Conservation (phyloP, 2,113 vertebrate species). For the Scatophagus argus region DNA sequence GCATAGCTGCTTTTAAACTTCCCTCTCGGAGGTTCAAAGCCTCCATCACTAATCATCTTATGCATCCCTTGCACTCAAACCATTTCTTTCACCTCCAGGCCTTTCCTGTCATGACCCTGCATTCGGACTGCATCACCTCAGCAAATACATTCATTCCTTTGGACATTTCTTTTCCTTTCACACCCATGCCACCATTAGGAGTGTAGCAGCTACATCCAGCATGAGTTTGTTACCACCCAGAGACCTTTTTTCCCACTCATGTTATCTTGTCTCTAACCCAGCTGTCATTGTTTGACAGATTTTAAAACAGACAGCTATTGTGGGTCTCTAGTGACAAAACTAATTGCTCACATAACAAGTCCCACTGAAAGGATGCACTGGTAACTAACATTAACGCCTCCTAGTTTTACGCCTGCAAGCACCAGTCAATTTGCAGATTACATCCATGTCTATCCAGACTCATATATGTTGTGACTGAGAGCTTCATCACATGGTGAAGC, state of each 20-base stretch:
- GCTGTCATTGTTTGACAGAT: neutral
- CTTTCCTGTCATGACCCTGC: neutral
- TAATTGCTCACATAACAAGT: neutral
- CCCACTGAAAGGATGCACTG: neutral
- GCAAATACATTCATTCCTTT: neutral
- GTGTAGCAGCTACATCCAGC: neutral
- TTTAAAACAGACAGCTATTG: neutral
- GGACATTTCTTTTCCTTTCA: neutral
- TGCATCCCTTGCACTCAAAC: neutral
- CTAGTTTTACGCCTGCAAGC: no score
- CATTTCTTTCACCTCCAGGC: neutral
- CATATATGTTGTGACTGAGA: no score
- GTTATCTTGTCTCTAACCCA: neutral
- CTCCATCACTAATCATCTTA: slow-evolving; percentile 1
- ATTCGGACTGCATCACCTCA: neutral
- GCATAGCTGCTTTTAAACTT: neutral
- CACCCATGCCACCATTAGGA: neutral
- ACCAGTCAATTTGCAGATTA: no score
- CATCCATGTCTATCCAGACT: no score
- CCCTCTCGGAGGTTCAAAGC: neutral
- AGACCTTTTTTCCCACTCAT: neutral
- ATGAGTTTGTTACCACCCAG: neutral
- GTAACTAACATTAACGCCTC: no score
- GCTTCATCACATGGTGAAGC: no score
- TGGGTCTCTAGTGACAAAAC: neutral